Percentiles rank a stretch among this genome's conserved stretches.
phyloP scores from a whole-genome alignment of 2,797 vertebrate species.

The Sebastolobus alascanus region DNA sequence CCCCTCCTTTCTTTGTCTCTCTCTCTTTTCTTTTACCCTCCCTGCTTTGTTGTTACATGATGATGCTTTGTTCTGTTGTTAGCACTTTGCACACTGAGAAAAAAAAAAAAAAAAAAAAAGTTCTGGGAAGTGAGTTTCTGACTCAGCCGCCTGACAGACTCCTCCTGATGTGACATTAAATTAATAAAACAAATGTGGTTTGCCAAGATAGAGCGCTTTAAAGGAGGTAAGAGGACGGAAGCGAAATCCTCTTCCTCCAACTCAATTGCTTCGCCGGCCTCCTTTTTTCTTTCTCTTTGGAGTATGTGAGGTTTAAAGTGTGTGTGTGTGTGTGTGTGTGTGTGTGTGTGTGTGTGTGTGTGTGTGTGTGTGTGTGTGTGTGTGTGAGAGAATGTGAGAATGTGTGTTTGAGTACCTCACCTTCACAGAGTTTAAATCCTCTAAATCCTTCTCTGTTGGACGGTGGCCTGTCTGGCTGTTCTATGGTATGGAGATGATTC shows the following conservation, averaged over 20 bases:
- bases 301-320: slow-evolving; percentile 39
- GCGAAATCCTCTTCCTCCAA: slow-evolving; percentile 64
- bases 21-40: slow-evolving; percentile 17
- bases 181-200: slow-evolving; percentile 84
- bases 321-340: slow-evolving; percentile 10
- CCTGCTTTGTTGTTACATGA: slow-evolving; percentile 61
- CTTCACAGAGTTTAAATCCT: slow-evolving; percentile 76
- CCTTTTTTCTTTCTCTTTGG: slow-evolving; percentile 62
- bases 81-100: slow-evolving; percentile 50
- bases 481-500: slow-evolving; percentile 65
- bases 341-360: neutral
- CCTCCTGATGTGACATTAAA: slow-evolving; percentile 78
- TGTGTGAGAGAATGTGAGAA: neutral
- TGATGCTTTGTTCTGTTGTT: slow-evolving; percentile 66
- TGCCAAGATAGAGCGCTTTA: slow-evolving; percentile 75
- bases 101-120: slow-evolving; percentile 51
- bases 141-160: slow-evolving; percentile 61
- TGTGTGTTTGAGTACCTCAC: slow-evolving; percentile 63
- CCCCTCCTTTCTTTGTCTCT: slow-evolving; percentile 40
- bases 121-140: slow-evolving; percentile 64
- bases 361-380: slow-evolving; percentile 2
- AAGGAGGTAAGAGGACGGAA: slow-evolving; percentile 69
- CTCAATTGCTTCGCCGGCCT: slow-evolving; percentile 52
- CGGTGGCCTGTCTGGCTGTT: slow-evolving; percentile 65
- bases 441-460: slow-evolving; percentile 74